Base-by-base conservation (phyloP, 2,888 invertebrate genomes). In the Xylocampa areola region DNA sequence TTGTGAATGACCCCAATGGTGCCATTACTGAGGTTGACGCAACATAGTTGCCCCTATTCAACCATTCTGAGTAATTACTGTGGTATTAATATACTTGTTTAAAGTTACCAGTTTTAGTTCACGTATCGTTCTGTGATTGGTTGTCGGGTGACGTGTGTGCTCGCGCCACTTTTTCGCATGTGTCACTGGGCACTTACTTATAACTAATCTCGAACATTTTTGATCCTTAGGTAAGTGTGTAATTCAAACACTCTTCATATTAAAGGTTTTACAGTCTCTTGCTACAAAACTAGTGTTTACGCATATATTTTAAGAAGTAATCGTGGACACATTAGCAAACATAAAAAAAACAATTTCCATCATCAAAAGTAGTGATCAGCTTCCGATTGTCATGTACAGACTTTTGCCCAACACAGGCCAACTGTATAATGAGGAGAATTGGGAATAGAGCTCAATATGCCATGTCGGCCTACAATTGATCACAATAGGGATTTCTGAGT, bases 41-140 rank as follows among this genome's bases (percentile, higher is more conserved):
- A 25, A 8, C 8, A 25, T 25, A 7, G 25, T 25, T 25, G 1
- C 25, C 23, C 23, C 2, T 25, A 25, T 25, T 30, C 11, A 1
- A 13, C 4, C 11, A 30, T 13, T 30, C 19, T 13, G 23, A 53
- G 23, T 25, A 4, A 45, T 27, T 8, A 14, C 13, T n/a, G n/a
- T n/a, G 19, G 19, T 19, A 23, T 17, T 14, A 44, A 32, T 35
- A 19, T 4, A 8, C 25, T 16, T 43, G 21, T 16, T n/a, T 64
- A 27, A 40, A 43, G 29, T 3, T 21, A 17, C 39, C 30, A 29
- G 29, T 39, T 48, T 23, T 14, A 39, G 23, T 59, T 16, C 16
- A 67, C 50, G 45, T 45, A 59, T 33, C 41, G 32, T 66, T 50
- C 27, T 47, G 36, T 59, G 60, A 51, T 67, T 64, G 63, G 60